Evolutionary conservation across 2,113 vertebrate species (phyloP), one percentile per base, ranked within the genome.

Genomic region (Rhinopithecus roxellana): DNA sequence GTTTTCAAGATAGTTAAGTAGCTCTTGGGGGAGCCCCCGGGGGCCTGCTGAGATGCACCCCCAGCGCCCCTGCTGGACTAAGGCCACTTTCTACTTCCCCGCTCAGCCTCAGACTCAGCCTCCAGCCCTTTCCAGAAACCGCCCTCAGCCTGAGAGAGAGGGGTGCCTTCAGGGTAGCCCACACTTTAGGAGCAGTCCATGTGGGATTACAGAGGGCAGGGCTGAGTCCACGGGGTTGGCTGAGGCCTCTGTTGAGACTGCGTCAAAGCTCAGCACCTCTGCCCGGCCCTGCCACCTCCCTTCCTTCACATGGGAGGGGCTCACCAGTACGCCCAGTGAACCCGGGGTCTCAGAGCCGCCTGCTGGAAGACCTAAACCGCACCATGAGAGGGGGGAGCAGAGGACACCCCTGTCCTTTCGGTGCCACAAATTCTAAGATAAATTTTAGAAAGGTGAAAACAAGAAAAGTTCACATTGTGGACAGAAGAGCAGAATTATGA

Each of bases 341-440:
- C 7, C 27, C 55, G 12, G 87, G 1, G 0, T 10, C 30, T 13
- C 2, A 0, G 8, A n/a, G 3, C 59, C 23, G 27, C 61, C 2
- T 61, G 27, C 48, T 20, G 79, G 40, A 32, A 11, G 20, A 20
- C 9, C 23, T 2, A 0, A 0, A 0, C 6, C 22, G 80, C 3
- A 75, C 5, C 23, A 25, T 13, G 40, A 22, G 40, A 8, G 32
- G 1, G 16, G 67, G 67, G 2, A 7, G 1, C 12, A n/a, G 67
- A n/a, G 64, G 38, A 9, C 13, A 5, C 9, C 69, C 17, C 0
- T 17, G 0, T 0, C 0, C 52, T 4, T 13, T 22, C 5, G 1
- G 72, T 12, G 22, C 5, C 22, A 72, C 23, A 14, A 2, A 2
- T 8, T 17, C 20, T 4, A 35, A 23, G 9, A 5, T 7, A 2